A percentile compares a stretch with the other conserved stretches of the same genome.
Conservation (phyloP, 2,113 vertebrate genomes). For the Zosterops japonicus region DNA sequence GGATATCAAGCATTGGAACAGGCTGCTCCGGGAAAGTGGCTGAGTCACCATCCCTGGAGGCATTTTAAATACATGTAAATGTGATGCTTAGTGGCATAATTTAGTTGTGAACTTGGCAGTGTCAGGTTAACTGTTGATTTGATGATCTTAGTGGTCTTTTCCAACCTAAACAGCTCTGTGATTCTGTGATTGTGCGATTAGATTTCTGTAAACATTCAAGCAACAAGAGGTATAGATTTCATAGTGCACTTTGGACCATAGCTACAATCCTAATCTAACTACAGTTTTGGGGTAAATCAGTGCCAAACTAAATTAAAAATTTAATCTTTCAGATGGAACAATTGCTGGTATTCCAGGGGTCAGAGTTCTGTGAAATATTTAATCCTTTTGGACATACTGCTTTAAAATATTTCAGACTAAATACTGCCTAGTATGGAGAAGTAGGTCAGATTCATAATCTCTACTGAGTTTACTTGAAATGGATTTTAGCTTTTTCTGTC, state of each 20-base stretch:
- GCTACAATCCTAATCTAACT: neutral
- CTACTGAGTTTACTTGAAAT: neutral
- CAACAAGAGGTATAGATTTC: neutral
- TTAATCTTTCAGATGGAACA: neutral
- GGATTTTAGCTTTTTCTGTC: neutral
- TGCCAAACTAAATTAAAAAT: neutral
- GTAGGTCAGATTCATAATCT: neutral
- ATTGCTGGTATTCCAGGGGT: neutral
- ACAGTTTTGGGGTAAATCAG: neutral
- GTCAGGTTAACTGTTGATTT: neutral
- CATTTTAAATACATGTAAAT: neutral
- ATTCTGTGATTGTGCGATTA: neutral
- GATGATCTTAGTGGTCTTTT: neutral
- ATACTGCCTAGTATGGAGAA: neutral
- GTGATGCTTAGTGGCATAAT: neutral
- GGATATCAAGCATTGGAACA: neutral
- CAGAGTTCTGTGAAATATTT: neutral
- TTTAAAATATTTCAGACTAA: neutral
- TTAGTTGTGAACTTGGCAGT: neutral
- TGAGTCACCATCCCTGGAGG: neutral
- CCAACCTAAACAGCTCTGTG: neutral
- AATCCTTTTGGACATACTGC: neutral
- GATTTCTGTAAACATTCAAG: neutral
- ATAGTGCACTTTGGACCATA: too few relatives aligned
- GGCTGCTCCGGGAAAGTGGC: neutral